Evolutionary conservation across 2,797 vertebrate genomes (phyloP).

Genomic region (Petrocephalus schoutedeni): DNA sequence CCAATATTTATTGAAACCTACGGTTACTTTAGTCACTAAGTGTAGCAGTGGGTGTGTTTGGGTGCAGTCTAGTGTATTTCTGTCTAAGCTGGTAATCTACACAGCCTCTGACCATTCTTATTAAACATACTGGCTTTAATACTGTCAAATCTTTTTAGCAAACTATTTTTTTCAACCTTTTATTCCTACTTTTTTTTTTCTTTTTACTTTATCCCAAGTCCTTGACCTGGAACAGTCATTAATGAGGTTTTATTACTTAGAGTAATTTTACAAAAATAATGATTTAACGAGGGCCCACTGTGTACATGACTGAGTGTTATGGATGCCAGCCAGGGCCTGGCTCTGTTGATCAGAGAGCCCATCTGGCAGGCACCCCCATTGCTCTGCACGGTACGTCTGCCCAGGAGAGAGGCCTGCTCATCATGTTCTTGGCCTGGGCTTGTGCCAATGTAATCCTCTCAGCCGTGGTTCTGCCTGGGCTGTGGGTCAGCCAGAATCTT

Average conservation of each 20-base stretch:
- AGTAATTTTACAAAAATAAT: neutral
- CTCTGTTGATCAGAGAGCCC: neutral
- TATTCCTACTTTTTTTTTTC: neutral
- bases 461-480: constrained; percentile 15
- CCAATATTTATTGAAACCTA: neutral
- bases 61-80: neutral
- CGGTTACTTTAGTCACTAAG: neutral
- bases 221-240: neutral
- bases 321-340: neutral
- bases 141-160: neutral
- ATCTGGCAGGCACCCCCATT: neutral
- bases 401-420: constrained; percentile 28
- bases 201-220: neutral
- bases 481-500: neutral
- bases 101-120: neutral
- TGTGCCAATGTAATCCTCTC: constrained; percentile 37
- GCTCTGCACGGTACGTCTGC: neutral
- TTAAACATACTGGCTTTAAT: neutral
- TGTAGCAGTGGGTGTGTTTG: neutral
- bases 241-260: constrained; percentile 26
- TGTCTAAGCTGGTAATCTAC: neutral
- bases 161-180: neutral
- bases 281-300: neutral
- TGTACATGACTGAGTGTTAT: neutral
- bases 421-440: constrained; percentile 36